These are phyloP conservation scores for Blastomussa wellsi DNA, from an alignment of 92 coral and sea anemone genomes.

Conservation along the genomic window DNA sequence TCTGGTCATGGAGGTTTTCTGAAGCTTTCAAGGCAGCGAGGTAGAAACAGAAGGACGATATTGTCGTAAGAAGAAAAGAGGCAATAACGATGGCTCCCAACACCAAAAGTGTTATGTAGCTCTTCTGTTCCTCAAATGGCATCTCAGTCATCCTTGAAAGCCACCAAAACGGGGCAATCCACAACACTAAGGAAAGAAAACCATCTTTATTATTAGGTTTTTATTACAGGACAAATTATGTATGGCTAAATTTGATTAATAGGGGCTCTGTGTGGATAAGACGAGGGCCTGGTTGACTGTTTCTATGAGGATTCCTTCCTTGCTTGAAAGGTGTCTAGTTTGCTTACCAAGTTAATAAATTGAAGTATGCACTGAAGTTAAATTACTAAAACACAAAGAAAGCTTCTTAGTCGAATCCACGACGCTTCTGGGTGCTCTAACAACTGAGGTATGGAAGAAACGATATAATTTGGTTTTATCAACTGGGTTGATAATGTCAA, in stretches of 20 bases:
- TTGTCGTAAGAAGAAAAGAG: constrained; percentile 8
- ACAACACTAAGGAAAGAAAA: background rate
- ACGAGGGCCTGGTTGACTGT: no score
- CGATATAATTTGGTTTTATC: no score
- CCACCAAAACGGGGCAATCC: constrained; percentile 29
- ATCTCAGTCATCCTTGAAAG: constrained; percentile 25
- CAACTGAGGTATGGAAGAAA: no score
- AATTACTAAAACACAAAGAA: no score
- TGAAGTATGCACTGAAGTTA: no score
- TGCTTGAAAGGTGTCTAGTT: no score
- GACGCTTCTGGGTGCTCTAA: no score
- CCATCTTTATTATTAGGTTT: background rate
- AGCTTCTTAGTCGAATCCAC: no score
- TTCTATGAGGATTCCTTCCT: no score
- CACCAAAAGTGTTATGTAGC: constrained; percentile 1
- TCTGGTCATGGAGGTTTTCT: constrained; percentile 20
- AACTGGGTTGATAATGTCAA: no score
- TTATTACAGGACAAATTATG: background rate
- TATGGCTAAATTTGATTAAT: background rate
- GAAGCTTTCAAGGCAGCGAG: constrained; percentile 23
- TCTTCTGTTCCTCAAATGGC: constrained; percentile 26
- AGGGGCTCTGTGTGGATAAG: no score
- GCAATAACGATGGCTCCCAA: constrained; percentile 4
- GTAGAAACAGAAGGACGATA: constrained; percentile 18
- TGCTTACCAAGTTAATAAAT: no score